Evolutionary conservation across 2,888 invertebrate genomes (phyloP).

Genomic region (Antheraea assamensis): DNA sequence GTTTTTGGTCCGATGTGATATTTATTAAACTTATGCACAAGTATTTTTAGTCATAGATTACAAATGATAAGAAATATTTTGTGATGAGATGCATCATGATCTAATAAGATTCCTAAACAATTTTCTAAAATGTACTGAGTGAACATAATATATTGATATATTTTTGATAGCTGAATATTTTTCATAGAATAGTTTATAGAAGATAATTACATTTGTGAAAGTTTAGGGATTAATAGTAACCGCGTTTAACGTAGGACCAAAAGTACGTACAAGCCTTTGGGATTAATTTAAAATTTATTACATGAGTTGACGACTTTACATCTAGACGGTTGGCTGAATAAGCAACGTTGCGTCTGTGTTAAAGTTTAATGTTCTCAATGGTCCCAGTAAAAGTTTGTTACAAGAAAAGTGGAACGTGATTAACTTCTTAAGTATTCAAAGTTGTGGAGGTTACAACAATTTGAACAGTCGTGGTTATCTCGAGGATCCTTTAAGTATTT

Average conservation of each 20-base stretch:
- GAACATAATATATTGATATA: no score
- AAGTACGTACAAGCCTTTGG: background rate
- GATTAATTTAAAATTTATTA: conserved; percentile 21
- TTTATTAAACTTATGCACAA: no score
- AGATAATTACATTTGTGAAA: background rate
- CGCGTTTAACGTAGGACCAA: background rate
- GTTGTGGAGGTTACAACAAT: conserved; percentile 5
- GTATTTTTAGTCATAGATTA: no score
- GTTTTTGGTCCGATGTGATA: background rate
- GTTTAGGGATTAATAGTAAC: background rate
- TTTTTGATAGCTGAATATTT: no score
- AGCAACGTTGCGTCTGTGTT: conserved; percentile 17
- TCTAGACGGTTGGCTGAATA: background rate
- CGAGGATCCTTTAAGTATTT: background rate
- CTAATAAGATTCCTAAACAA: no score
- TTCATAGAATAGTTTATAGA: background rate
- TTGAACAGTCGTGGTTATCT: background rate
- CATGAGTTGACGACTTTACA: conserved; percentile 12
- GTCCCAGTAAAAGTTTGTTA: conserved; percentile 24
- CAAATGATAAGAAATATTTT: no score
- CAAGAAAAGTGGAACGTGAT: conserved; percentile 25
- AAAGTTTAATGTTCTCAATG: conserved; percentile 33
- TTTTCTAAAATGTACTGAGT: no score
- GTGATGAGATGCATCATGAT: no score
- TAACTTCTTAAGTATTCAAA: conserved; percentile 28